phyloP scores from a whole-genome alignment of 2,888 invertebrate genomes.

The Habroteleia sp. region DNA sequence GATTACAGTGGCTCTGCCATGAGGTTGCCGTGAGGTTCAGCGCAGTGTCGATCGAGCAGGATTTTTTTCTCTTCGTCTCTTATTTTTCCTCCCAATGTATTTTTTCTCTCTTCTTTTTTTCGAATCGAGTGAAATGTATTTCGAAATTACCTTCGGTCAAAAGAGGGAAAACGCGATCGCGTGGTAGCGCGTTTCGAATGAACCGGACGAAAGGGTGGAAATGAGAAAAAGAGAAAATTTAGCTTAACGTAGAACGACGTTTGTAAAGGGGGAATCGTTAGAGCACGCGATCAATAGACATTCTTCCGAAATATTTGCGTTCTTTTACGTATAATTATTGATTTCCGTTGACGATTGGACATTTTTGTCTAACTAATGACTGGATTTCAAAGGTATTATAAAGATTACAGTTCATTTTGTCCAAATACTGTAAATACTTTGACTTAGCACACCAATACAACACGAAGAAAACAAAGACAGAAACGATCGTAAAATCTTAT shows the following conservation, averaged over 20 bases:
- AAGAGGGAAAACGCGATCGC: slow-evolving; percentile 64
- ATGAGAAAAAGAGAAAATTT: slow-evolving; percentile 64
- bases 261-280: slow-evolving; percentile 62
- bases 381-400: slow-evolving; percentile 40
- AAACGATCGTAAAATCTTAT: too few relatives aligned
- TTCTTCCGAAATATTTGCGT: slow-evolving; percentile 63
- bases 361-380: slow-evolving; percentile 35
- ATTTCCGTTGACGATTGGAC: slow-evolving; percentile 58
- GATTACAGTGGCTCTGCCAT: slow-evolving; percentile 70
- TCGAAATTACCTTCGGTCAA: slow-evolving; percentile 65
- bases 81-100: not conserved
- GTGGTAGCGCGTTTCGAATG: slow-evolving; percentile 63
- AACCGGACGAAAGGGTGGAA: slow-evolving; percentile 62
- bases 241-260: slow-evolving; percentile 64
- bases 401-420: slow-evolving; percentile 23
- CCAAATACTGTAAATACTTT: slow-evolving; percentile 23
- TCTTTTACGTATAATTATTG: slow-evolving; percentile 64
- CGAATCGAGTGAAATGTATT: slow-evolving; percentile 61
- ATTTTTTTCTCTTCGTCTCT: slow-evolving; percentile 34
- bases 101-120: slow-evolving; percentile 35
- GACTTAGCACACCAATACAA: too few relatives aligned
- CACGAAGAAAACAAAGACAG: too few relatives aligned
- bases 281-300: slow-evolving; percentile 59
- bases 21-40: slow-evolving; percentile 60
- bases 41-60: slow-evolving; percentile 64